Conservation (phyloP, 2,888 invertebrate genomes). For the Thecophora atra region DNA sequence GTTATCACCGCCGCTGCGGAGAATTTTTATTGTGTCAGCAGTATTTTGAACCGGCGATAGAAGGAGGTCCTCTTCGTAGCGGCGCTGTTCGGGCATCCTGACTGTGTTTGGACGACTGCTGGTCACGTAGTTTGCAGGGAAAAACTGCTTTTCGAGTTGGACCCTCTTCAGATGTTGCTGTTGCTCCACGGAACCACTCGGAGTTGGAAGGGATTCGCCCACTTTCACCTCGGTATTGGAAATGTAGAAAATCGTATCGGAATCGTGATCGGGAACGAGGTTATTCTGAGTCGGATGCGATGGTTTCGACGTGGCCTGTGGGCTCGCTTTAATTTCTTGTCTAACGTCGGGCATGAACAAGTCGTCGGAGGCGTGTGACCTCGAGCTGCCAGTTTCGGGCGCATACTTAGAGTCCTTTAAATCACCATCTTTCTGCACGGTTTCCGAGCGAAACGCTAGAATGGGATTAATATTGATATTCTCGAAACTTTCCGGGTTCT, state of each 20-base stretch:
- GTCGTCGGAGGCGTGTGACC: conserved; percentile 54
- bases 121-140: conserved; percentile 60
- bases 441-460: conserved; percentile 52
- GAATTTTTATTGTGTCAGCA: conserved; percentile 61
- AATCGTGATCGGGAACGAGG: conserved; percentile 60
- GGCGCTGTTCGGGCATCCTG: conserved; percentile 42
- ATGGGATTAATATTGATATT: conserved; percentile 52
- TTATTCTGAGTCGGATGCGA: conserved; percentile 51
- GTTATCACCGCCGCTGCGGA: conserved; percentile 50
- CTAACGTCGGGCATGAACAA: conserved; percentile 57
- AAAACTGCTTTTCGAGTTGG: conserved; percentile 61
- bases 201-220: conserved; percentile 62
- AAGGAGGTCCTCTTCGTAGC: conserved; percentile 64
- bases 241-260: conserved; percentile 66
- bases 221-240: conserved; percentile 67
- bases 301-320: conserved; percentile 45
- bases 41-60: conserved; percentile 59
- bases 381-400: background rate
- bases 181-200: conserved; percentile 47
- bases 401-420: conserved; percentile 44
- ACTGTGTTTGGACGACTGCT: conserved; percentile 45
- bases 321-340: conserved; percentile 33
- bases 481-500: conserved; percentile 48
- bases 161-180: conserved; percentile 55
- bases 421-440: conserved; percentile 39